These are phyloP conservation scores for Heliconius eleuchia DNA, from an alignment of 1,140 invertebrate species.

Conservation along the genomic window DNA sequence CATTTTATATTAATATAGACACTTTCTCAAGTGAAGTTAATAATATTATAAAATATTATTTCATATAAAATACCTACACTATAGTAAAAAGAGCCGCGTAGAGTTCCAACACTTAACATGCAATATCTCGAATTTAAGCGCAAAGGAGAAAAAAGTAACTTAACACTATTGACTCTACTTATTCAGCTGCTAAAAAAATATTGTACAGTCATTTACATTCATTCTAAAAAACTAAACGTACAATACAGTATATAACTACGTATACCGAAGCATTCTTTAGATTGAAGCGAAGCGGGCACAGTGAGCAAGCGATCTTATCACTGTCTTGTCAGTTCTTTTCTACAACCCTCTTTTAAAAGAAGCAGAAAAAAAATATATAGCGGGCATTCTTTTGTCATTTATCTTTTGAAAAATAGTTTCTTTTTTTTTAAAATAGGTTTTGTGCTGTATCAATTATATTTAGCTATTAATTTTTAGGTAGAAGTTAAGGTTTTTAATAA, in stretches of 20 bases:
- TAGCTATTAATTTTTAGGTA: not conserved
- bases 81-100: too few species aligned
- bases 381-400: not conserved
- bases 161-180: too few species aligned
- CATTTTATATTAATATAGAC: too few species aligned
- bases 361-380: not conserved
- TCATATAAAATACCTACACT: too few species aligned
- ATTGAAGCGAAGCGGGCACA: conserved; percentile 1
- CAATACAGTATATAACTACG: not conserved
- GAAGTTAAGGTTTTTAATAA: too few species aligned
- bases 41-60: too few species aligned
- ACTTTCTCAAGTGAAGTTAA: too few species aligned
- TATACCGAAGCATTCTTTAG: not conserved
- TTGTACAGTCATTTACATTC: not conserved
- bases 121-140: too few species aligned
- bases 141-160: not conserved
- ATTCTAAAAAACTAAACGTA: not conserved
- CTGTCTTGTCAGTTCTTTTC: not conserved
- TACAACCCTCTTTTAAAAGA: conserved; percentile 1
- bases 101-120: too few species aligned
- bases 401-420: conserved; percentile 4
- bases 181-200: too few species aligned
- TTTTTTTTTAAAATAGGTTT: not conserved
- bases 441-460: not conserved
- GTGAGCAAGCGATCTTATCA: conserved; percentile 9